phyloP scores from a whole-genome alignment of 1,140 invertebrate species.

The Maniola jurtina region DNA sequence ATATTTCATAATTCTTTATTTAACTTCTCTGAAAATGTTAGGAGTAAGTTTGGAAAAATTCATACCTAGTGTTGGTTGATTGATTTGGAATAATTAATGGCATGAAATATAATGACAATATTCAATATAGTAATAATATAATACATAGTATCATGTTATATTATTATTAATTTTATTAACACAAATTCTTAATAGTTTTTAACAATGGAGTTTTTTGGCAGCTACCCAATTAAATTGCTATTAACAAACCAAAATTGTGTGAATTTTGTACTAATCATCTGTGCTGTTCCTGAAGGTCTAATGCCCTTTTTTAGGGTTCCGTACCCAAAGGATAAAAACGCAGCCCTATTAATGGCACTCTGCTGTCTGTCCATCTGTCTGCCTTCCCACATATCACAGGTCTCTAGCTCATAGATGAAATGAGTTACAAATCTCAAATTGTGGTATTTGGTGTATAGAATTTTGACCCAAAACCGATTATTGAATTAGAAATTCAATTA shows the following conservation, averaged over 20 bases:
- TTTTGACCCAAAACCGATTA: too few species aligned
- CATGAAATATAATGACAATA: slow-evolving; percentile 29
- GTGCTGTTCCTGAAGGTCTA: slow-evolving; percentile 21
- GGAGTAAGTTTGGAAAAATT: background rate
- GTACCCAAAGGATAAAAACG: too few species aligned
- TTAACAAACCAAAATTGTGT: slow-evolving; percentile 32
- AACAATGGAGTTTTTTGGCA: slow-evolving; percentile 32
- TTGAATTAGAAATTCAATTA: too few species aligned
- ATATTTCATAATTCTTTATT: too few species aligned
- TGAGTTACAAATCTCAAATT: too few species aligned
- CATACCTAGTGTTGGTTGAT: slow-evolving; percentile 23
- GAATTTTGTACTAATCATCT: slow-evolving; percentile 30
- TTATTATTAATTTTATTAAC: slow-evolving; percentile 16
- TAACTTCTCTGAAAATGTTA: too few species aligned
- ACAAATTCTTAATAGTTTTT: slow-evolving; percentile 18
- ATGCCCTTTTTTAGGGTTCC: too few species aligned
- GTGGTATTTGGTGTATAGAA: too few species aligned
- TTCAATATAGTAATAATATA: slow-evolving; percentile 16
- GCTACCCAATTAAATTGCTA: slow-evolving; percentile 31
- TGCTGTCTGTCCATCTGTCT: too few species aligned
- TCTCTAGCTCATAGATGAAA: too few species aligned
- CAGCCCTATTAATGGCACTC: too few species aligned
- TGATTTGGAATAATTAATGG: slow-evolving; percentile 22
- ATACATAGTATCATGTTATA: background rate
- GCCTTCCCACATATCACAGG: too few species aligned